Conservation (phyloP, 2,113 vertebrate genomes). For the Phainopepla nitens region DNA sequence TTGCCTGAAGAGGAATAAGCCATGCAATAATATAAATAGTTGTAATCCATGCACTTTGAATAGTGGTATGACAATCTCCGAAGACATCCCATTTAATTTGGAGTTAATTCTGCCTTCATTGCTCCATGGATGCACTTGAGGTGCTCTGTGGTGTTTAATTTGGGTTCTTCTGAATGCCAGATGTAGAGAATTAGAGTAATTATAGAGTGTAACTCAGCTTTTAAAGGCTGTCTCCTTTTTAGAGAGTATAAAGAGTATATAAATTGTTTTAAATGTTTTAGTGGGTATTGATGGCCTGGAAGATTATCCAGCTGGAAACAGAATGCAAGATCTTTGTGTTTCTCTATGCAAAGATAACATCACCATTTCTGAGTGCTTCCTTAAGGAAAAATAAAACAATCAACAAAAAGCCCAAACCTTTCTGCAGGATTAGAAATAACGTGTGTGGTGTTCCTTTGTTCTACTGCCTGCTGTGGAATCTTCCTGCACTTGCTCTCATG, state of each 20-base stretch:
- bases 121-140: slow-evolving; percentile 51
- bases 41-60: slow-evolving; percentile 7
- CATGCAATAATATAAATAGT: neutral
- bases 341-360: neutral
- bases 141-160: slow-evolving; percentile 55
- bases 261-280: slow-evolving; percentile 57
- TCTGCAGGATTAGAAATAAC: too few species aligned
- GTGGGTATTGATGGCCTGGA: slow-evolving; percentile 39
- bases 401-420: neutral
- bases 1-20: slow-evolving; percentile 7
- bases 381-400: neutral
- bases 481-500: neutral
- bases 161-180: slow-evolving; percentile 48
- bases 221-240: slow-evolving; percentile 49
- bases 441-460: neutral
- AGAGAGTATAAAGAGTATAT: slow-evolving; percentile 47
- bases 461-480: neutral
- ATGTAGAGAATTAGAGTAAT: slow-evolving; percentile 59
- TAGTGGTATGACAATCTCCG: neutral
- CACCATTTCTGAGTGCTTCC: neutral
- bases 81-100: slow-evolving; percentile 53
- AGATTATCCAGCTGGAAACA: slow-evolving; percentile 57
- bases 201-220: slow-evolving; percentile 42
- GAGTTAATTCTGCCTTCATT: slow-evolving; percentile 62
- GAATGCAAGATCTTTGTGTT: slow-evolving; percentile 11